Percentiles rank a stretch among this genome's conserved stretches.
These are phyloP conservation scores for Danionella cerebrum DNA, from an alignment of 2,113 vertebrate species.

Conservation along the genomic window DNA sequence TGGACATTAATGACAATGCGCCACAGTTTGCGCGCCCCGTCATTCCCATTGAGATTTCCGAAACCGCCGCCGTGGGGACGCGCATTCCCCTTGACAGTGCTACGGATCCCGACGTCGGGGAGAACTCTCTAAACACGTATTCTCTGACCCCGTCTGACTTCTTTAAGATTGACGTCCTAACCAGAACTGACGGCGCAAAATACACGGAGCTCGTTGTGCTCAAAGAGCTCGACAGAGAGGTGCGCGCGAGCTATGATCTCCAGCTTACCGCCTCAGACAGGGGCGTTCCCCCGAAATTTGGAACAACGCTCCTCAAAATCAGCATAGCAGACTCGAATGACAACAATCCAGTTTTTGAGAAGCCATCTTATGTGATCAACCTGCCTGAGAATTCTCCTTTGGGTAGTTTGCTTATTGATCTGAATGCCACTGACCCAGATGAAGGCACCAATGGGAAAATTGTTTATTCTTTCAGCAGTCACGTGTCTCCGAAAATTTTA, in stretches of 20 bases:
- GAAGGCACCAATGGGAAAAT: conserved; percentile 94
- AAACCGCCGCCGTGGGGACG: conserved; percentile 86
- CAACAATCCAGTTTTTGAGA: conserved; percentile 88
- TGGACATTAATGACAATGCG: conserved; percentile 95
- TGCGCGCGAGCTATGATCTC: conserved; percentile 82
- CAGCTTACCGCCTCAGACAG: conserved; percentile 85
- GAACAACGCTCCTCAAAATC: conserved; percentile 85
- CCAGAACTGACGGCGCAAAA: conserved; percentile 85
- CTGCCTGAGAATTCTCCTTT: conserved; percentile 78
- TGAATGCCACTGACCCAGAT: conserved; percentile 93
- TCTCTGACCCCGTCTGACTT: conserved; percentile 80
- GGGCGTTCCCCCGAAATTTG: conserved; percentile 82
- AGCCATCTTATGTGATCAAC: conserved; percentile 78
- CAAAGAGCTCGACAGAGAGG: conserved; percentile 82
- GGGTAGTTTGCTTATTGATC: conserved; percentile 82
- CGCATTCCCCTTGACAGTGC: conserved; percentile 93
- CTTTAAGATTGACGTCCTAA: conserved; percentile 83
- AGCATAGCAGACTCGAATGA: conserved; percentile 92
- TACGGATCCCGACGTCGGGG: conserved; percentile 88
- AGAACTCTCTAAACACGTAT: conserved; percentile 88
- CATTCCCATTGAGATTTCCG: conserved; percentile 91
- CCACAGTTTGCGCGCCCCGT: conserved; percentile 86
- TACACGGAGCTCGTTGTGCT: conserved; percentile 89
- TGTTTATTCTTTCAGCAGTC: conserved; percentile 89
- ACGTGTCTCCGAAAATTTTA: conserved; percentile 83